Evolutionary conservation across 2,797 vertebrate genomes (phyloP).

Genomic region (Rhynchotus rufescens): DNA sequence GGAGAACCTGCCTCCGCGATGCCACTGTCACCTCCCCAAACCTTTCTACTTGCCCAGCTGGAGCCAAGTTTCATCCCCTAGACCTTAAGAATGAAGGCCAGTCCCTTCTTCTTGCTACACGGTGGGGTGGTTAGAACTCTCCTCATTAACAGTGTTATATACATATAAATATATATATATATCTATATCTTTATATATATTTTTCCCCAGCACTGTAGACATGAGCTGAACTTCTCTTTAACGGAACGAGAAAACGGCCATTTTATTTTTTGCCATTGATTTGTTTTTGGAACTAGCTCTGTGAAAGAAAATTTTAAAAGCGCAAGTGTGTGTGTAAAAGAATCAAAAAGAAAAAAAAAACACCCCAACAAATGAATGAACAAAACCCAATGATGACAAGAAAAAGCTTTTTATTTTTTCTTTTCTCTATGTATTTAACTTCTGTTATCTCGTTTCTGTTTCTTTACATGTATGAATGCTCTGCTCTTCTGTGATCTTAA

Average conservation of each 20-base stretch:
- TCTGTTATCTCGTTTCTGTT: conserved; percentile 84
- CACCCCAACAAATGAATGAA: conserved; percentile 49
- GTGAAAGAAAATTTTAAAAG: conserved; percentile 77
- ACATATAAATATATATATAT: conserved; percentile 85
- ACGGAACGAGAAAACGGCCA: conserved; percentile 76
- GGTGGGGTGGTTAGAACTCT: conserved; percentile 81
- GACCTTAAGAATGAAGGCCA: conserved; percentile 67
- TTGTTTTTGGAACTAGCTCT: conserved; percentile 79
- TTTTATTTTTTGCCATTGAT: conserved; percentile 76
- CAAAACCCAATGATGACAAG: conserved; percentile 50
- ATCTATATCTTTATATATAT: conserved; percentile 85
- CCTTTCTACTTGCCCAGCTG: conserved; percentile 51
- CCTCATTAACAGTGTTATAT: conserved; percentile 86
- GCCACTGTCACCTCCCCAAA: background rate
- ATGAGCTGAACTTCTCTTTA: conserved; percentile 82
- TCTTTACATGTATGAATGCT: conserved; percentile 86
- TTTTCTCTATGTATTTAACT: conserved; percentile 85
- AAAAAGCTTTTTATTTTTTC: conserved; percentile 74
- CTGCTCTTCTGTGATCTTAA: conserved; percentile 87
- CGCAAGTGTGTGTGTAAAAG: conserved; percentile 76
- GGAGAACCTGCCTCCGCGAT: background rate
- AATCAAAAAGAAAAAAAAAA: conserved; percentile 17
- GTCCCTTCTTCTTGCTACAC: conserved; percentile 73
- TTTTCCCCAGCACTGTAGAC: conserved; percentile 83
- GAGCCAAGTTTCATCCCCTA: conserved; percentile 69